These are phyloP conservation scores for Lathamus discolor DNA, from an alignment of 2,113 vertebrate species.

Conservation along the genomic window DNA sequence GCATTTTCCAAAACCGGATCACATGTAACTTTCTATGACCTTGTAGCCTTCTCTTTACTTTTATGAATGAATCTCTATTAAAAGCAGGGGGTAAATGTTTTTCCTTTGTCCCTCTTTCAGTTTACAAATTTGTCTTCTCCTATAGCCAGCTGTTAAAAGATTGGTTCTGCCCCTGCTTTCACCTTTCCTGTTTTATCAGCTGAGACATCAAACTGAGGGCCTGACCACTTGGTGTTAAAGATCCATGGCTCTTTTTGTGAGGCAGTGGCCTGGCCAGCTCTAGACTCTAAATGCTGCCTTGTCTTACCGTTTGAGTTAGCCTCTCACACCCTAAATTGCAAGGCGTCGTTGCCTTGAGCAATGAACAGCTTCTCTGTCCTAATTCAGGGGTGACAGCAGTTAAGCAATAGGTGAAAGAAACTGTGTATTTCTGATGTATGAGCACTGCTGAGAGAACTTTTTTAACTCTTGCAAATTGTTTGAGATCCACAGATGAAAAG, in stretches of 20 bases:
- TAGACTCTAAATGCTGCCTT: conserved; percentile 47
- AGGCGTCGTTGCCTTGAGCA: neutral
- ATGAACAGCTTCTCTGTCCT: conserved; percentile 24
- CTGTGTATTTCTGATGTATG: neutral
- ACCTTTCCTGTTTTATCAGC: conserved; percentile 68
- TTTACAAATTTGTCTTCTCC: conserved; percentile 73
- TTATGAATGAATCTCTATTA: conserved; percentile 68
- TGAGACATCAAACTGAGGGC: conserved; percentile 64
- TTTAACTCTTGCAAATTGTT: neutral
- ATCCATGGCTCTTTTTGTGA: conserved; percentile 66
- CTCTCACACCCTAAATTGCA: conserved; percentile 13
- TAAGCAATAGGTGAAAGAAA: conserved; percentile 19
- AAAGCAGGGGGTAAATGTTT: conserved; percentile 69
- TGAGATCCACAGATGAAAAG: neutral
- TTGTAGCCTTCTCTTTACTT: conserved; percentile 54
- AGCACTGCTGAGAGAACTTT: neutral
- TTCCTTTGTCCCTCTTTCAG: conserved; percentile 66
- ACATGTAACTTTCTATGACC: conserved; percentile 66
- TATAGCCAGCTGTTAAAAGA: conserved; percentile 69
- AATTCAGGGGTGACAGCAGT: conserved; percentile 17
- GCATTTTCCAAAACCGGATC: conserved; percentile 51
- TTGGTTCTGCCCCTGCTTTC: conserved; percentile 71
- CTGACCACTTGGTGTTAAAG: conserved; percentile 62
- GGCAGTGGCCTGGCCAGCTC: conserved; percentile 48
- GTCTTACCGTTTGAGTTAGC: conserved; percentile 39